phyloP scores from a whole-genome alignment of 2,113 vertebrate species.

The Manacus vitellinus region DNA sequence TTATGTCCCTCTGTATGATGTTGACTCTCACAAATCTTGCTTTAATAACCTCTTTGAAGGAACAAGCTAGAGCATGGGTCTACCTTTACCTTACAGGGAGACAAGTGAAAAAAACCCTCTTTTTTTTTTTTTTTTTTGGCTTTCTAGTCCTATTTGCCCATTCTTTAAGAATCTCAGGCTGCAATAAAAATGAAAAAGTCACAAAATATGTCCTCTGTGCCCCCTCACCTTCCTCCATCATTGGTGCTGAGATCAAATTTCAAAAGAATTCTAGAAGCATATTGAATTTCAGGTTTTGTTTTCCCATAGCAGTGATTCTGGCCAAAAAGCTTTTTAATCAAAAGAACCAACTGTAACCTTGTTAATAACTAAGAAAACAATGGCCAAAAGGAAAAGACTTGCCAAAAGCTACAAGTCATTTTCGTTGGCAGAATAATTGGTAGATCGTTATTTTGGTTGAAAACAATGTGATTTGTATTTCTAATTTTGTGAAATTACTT shows the following conservation, averaged over 20 bases:
- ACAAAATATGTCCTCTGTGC: conserved; percentile 9
- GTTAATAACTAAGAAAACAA: conserved; percentile 93
- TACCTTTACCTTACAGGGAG: background rate
- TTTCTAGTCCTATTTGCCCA: background rate
- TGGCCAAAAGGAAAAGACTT: conserved; percentile 75
- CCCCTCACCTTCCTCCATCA: conserved; percentile 33
- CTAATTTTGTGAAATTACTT: conserved; percentile 80
- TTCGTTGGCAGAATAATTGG: conserved; percentile 87
- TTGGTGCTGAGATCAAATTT: conserved; percentile 64
- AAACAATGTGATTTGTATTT: conserved; percentile 85
- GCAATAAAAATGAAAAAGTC: conserved; percentile 8
- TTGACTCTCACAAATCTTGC: background rate
- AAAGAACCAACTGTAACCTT: conserved; percentile 79
- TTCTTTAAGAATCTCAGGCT: background rate
- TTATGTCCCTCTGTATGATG: background rate
- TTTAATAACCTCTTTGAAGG: background rate
- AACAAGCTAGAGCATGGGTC: background rate
- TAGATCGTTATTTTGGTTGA: conserved; percentile 82
- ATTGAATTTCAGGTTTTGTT: conserved; percentile 74
- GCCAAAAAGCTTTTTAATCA: conserved; percentile 77
- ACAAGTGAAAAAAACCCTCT: background rate
- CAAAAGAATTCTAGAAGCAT: conserved; percentile 74
- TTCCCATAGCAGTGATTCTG: conserved; percentile 56
- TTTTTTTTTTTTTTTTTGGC: background rate
- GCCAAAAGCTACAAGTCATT: conserved; percentile 82